phyloP scores from a whole-genome alignment of 2,797 vertebrate genomes.

The Phataginus tricuspis region DNA sequence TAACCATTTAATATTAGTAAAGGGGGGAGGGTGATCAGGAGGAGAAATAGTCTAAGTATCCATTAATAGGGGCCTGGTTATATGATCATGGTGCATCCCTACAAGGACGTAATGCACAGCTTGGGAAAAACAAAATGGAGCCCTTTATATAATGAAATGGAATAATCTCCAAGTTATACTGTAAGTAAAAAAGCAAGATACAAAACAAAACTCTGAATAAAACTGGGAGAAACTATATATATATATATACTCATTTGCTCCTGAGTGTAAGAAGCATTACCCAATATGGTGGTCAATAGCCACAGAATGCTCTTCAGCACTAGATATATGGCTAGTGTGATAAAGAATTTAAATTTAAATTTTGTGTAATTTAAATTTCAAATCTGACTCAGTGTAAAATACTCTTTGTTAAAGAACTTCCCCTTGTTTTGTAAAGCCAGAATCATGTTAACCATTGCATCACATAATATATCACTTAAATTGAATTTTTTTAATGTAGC shows the following conservation, averaged over 20 bases:
- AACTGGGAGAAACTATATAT: not conserved
- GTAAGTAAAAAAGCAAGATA: not conserved
- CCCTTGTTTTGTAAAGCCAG: not conserved
- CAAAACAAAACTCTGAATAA: not conserved
- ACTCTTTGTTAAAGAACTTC: conserved; percentile 26
- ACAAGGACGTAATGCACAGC: not conserved
- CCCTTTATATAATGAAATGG: not conserved
- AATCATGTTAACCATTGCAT: not conserved
- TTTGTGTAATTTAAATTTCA: conserved; percentile 17
- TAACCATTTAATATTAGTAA: not conserved
- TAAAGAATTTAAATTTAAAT: not conserved
- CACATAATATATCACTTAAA: not conserved
- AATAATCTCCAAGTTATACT: not conserved
- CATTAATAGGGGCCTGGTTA: not conserved
- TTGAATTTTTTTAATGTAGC: not conserved
- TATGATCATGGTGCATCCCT: not conserved
- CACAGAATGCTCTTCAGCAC: not conserved
- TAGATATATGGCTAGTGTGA: not conserved
- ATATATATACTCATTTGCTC: not conserved
- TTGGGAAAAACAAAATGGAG: not conserved
- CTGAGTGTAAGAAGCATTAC: not conserved
- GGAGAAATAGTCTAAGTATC: not conserved
- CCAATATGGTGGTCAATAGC: not conserved
- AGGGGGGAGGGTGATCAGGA: fast-evolving
- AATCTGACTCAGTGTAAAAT: not conserved